A percentile compares a stretch with the other conserved stretches of the same genome.
These are phyloP conservation scores for Lucinisca nassula DNA, from an alignment of 2,888 invertebrate genomes.

Conservation along the genomic window DNA sequence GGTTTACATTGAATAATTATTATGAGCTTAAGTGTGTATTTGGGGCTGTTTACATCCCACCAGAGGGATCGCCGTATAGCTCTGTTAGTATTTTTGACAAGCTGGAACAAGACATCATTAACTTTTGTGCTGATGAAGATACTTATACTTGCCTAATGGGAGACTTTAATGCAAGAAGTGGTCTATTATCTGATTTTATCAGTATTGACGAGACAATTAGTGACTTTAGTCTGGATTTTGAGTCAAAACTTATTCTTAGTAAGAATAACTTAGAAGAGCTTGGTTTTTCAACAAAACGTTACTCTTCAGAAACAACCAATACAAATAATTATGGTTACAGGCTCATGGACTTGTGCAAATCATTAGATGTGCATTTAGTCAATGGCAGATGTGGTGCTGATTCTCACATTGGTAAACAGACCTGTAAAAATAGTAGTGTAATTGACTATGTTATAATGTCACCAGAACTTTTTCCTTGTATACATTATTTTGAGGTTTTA, in stretches of 20 bases:
- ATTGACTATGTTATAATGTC: slow-evolving; percentile 16
- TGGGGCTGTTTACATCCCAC: too few species aligned
- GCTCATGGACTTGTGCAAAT: background rate
- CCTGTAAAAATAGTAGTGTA: background rate
- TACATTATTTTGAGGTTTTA: slow-evolving; percentile 3
- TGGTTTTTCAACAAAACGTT: background rate
- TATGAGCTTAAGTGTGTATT: too few species aligned
- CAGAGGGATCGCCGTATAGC: background rate
- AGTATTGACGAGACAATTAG: background rate
- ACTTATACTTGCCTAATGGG: background rate
- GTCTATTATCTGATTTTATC: background rate
- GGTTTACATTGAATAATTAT: too few species aligned
- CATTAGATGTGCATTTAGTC: background rate
- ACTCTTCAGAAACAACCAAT: background rate
- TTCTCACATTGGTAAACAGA: background rate
- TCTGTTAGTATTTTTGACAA: slow-evolving; percentile 9
- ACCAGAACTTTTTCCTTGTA: background rate
- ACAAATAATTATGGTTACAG: slow-evolving; percentile 2
- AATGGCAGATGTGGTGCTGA: slow-evolving; percentile 1
- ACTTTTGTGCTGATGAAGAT: background rate
- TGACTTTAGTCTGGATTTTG: background rate
- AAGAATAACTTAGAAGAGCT: slow-evolving; percentile 1
- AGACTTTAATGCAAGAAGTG: slow-evolving; percentile 1
- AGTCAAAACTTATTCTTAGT: slow-evolving; percentile 1
- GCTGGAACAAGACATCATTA: background rate